Evolutionary conservation across 2,113 vertebrate genomes (phyloP).

Genomic region (Pimephales promelas): DNA sequence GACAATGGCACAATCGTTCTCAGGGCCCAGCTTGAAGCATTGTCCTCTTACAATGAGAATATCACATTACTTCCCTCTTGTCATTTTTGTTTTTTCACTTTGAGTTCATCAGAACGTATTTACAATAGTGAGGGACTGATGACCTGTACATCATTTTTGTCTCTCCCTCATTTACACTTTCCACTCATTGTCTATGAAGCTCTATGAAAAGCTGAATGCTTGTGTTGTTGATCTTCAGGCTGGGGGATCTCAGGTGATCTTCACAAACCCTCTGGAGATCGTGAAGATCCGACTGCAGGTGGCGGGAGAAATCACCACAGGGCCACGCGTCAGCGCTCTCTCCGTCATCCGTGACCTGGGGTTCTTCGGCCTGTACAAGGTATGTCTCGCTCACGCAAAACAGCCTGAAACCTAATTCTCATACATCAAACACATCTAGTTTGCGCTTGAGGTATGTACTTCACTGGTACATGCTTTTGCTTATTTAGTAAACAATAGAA

Average conservation of each 20-base stretch:
- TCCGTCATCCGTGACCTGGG: slow-evolving; percentile 83
- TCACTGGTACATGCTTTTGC: background rate
- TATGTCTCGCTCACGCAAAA: slow-evolving; percentile 55
- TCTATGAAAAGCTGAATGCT: background rate
- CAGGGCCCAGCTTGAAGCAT: background rate
- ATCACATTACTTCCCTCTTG: slow-evolving; percentile 25
- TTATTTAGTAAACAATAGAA: background rate
- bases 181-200: background rate
- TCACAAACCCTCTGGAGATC: slow-evolving; percentile 89
- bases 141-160: background rate
- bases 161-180: too few relatives aligned
- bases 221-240: slow-evolving; percentile 70
- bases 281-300: slow-evolving; percentile 90
- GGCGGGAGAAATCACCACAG: slow-evolving; percentile 87
- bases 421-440: background rate
- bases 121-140: background rate
- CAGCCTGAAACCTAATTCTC: background rate
- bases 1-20: slow-evolving; percentile 15
- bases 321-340: slow-evolving; percentile 83
- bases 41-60: background rate
- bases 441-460: background rate
- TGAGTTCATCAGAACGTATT: background rate
- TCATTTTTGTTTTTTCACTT: slow-evolving; percentile 1
- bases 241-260: slow-evolving; percentile 88
- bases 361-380: slow-evolving; percentile 88